Evolutionary conservation across 2,888 invertebrate genomes (phyloP).

Genomic region (Leptarthrus brevirostris): DNA sequence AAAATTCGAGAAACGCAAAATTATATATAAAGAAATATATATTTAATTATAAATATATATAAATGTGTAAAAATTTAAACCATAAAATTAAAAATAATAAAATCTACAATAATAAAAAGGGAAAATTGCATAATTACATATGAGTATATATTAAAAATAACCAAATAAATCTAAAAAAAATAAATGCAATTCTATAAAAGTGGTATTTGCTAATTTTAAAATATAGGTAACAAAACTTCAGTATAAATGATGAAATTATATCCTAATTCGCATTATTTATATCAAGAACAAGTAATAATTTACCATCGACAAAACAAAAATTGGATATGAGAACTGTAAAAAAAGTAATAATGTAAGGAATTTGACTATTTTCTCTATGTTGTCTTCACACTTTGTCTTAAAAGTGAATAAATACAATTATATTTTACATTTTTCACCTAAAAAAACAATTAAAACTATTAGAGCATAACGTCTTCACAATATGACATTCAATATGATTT

Average conservation of each 20-base stretch:
- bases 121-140: conserved; percentile 36
- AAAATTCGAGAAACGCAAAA: conserved; percentile 19
- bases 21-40: conserved; percentile 20
- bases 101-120: conserved; percentile 36
- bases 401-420: background rate
- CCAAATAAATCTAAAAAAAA: conserved; percentile 24
- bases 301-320: too few species aligned
- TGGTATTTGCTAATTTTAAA: conserved; percentile 27
- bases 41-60: conserved; percentile 23
- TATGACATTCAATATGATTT: too few species aligned
- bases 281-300: too few species aligned
- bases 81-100: conserved; percentile 46
- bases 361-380: background rate
- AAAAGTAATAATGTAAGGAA: background rate
- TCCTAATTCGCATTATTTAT: too few species aligned
- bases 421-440: too few species aligned
- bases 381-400: background rate
- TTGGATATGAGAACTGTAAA: background rate
- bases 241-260: conserved; percentile 27
- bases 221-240: conserved; percentile 52
- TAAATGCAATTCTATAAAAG: conserved; percentile 47
- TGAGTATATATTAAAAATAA: conserved; percentile 29
- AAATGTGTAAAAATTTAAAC: conserved; percentile 55
- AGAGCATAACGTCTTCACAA: too few species aligned
- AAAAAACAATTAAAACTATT: too few species aligned